phyloP scores from a whole-genome alignment of 2,113 vertebrate genomes.

The Melanocharis versteri region DNA sequence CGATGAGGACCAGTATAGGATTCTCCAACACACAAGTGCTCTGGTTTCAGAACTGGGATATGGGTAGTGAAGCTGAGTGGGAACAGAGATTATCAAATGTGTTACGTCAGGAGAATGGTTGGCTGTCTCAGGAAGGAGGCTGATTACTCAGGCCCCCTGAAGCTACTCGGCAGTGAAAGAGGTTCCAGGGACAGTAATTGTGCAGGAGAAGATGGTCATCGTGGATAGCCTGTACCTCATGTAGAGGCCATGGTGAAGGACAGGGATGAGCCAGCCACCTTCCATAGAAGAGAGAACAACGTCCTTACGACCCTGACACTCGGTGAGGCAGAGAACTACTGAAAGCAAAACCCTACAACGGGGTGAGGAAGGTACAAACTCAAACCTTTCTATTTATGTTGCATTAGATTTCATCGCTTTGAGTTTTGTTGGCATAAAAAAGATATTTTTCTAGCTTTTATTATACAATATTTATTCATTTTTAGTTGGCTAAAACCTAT shows the following conservation, averaged over 20 bases:
- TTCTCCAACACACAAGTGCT: neutral
- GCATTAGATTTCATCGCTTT: neutral
- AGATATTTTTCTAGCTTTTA: neutral
- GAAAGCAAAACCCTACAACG: neutral
- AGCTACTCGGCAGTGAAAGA: neutral
- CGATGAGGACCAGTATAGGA: neutral
- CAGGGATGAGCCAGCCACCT: neutral
- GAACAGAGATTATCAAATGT: neutral
- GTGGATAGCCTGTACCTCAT: neutral
- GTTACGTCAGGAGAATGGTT: neutral
- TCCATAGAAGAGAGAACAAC: neutral
- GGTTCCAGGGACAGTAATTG: neutral
- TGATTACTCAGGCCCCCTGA: fast-evolving
- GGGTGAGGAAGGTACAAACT: neutral
- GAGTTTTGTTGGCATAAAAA: neutral
- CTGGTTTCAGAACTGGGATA: neutral
- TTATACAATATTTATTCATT: neutral
- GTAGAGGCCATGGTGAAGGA: neutral
- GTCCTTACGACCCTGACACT: neutral
- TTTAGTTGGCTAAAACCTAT: neutral
- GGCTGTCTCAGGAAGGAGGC: neutral
- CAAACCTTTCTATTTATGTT: neutral
- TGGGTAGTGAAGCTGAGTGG: neutral
- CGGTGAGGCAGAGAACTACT: neutral
- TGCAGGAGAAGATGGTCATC: neutral